Evolutionary conservation across 2,113 vertebrate species (phyloP).

Genomic region (Aythya baeri): DNA sequence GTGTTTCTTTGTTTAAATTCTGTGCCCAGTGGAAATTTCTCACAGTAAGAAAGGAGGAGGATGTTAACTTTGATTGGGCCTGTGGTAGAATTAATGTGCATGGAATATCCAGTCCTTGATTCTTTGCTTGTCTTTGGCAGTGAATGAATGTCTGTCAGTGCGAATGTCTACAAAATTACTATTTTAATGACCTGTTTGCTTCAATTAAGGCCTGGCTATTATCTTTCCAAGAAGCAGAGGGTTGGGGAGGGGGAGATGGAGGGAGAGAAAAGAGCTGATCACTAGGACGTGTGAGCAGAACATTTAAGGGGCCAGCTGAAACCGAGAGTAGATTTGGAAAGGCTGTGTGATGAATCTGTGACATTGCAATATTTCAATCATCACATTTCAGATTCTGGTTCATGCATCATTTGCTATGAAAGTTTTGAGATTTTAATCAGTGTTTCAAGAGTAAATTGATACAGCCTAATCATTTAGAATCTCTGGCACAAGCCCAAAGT

Average conservation of each 20-base stretch:
- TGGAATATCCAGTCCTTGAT: slow-evolving; percentile 36
- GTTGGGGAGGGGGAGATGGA: background rate
- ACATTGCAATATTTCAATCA: slow-evolving; percentile 74
- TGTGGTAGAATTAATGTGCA: background rate
- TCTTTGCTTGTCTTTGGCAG: slow-evolving; percentile 67
- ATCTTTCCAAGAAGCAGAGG: slow-evolving; percentile 59
- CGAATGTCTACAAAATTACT: slow-evolving; percentile 59
- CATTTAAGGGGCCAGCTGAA: slow-evolving; percentile 67
- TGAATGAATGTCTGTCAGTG: slow-evolving; percentile 66
- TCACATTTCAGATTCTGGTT: slow-evolving; percentile 73
- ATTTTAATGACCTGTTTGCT: slow-evolving; percentile 73
- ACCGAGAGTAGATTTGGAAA: slow-evolving; percentile 60
- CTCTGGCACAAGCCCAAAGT: slow-evolving; percentile 67
- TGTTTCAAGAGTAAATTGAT: slow-evolving; percentile 75
- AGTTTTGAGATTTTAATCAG: slow-evolving; percentile 75
- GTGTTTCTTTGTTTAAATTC: slow-evolving; percentile 43
- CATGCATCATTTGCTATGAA: slow-evolving; percentile 73
- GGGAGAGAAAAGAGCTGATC: slow-evolving; percentile 41
- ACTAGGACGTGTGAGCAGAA: slow-evolving; percentile 44
- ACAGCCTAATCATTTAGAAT: slow-evolving; percentile 70
- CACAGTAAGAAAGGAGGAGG: background rate
- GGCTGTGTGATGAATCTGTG: slow-evolving; percentile 66
- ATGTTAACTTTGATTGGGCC: slow-evolving; percentile 41
- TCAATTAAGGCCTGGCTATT: slow-evolving; percentile 68
- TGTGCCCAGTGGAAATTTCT: slow-evolving; percentile 1